A percentile compares a stretch with the other conserved stretches of the same genome.
Conservation (phyloP, 1,140 invertebrate species). For the Lordiphosa collinella region DNA sequence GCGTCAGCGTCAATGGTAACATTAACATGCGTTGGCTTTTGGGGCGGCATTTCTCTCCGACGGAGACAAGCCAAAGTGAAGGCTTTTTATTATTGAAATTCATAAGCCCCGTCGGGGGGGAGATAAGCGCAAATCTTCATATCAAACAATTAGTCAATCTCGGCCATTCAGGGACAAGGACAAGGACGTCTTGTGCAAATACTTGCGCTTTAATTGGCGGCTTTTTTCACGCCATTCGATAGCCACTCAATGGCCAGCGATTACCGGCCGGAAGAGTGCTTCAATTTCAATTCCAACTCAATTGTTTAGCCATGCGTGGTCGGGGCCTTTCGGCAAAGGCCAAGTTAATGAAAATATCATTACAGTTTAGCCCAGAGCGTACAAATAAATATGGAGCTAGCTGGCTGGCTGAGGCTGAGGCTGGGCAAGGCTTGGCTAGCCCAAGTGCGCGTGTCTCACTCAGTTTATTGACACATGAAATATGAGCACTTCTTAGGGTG, state of each 20-base stretch:
- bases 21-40: conserved; percentile 58
- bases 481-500: conserved; percentile 68
- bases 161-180: conserved; percentile 59
- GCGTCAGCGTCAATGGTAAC: conserved; percentile 46
- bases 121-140: no score
- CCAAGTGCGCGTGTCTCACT: conserved; percentile 29
- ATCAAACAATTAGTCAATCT: background rate
- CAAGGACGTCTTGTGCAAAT: conserved; percentile 71
- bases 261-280: conserved; percentile 26
- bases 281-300: conserved; percentile 34
- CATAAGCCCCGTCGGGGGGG: conserved; percentile 8
- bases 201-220: conserved; percentile 57
- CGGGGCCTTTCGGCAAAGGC: conserved; percentile 54
- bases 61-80: conserved; percentile 27
- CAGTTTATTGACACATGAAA: conserved; percentile 71
- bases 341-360: conserved; percentile 76
- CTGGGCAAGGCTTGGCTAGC: conserved; percentile 23
- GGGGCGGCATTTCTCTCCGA: conserved; percentile 41
- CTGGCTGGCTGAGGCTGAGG: no score
- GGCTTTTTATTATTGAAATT: conserved; percentile 71
- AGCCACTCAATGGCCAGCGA: conserved; percentile 55
- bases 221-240: conserved; percentile 64
- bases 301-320: conserved; percentile 58
- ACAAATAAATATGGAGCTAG: conserved; percentile 45
- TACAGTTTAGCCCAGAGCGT: conserved; percentile 65